phyloP scores from a whole-genome alignment of 1,140 invertebrate genomes.

The Lethrus apterus region DNA sequence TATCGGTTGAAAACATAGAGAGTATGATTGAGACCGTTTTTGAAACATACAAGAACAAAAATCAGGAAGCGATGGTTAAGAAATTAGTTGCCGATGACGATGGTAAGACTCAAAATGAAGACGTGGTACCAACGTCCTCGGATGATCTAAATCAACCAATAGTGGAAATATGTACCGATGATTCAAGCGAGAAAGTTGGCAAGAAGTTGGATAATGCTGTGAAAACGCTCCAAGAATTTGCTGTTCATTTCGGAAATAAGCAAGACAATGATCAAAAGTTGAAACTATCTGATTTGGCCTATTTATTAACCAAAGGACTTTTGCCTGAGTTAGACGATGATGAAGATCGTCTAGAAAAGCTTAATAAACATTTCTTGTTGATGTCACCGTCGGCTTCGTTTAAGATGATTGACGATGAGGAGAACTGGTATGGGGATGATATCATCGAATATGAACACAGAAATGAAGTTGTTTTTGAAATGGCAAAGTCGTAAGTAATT shows the following conservation, averaged over 20 bases:
- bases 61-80: not conserved
- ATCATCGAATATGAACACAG: too few relatives aligned
- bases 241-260: slow-evolving; percentile 3
- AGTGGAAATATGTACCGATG: not conserved
- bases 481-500: too few relatives aligned
- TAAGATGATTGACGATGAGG: not conserved
- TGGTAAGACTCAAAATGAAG: not conserved
- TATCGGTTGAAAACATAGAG: slow-evolving; percentile 2
- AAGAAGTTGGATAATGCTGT: too few relatives aligned
- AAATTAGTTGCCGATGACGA: slow-evolving; percentile 8
- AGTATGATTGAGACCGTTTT: slow-evolving; percentile 2
- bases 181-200: not conserved
- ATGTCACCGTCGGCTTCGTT: slow-evolving; percentile 21
- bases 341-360: slow-evolving; percentile 20
- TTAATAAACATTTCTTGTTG: slow-evolving; percentile 32
- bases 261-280: not conserved
- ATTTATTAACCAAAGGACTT: slow-evolving; percentile 23
- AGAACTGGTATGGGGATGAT: not conserved
- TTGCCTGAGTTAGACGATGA: slow-evolving; percentile 23
- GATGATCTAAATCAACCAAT: not conserved
- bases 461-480: too few relatives aligned
- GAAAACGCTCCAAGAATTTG: not conserved
- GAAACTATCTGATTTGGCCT: slow-evolving; percentile 20
- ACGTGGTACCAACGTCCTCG: not conserved
- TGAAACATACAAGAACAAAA: slow-evolving; percentile 7